Base-by-base conservation (phyloP, 1,140 invertebrate genomes). In the Macrocentrus cingulum region DNA sequence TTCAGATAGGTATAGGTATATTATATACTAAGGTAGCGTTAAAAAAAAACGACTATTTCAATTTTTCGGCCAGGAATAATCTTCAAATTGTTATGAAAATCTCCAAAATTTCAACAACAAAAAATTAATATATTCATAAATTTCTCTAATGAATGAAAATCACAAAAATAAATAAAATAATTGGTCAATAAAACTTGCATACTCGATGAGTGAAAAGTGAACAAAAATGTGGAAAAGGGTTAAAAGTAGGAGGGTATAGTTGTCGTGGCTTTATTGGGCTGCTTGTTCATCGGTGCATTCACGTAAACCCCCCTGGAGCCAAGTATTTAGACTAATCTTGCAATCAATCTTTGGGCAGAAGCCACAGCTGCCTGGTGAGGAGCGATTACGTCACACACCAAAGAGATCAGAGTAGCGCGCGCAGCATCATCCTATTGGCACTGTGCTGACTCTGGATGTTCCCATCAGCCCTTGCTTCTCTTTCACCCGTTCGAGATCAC, bases 271-370 rank as follows among this genome's bases (percentile, higher is more conserved):
- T 58, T 58, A 50, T 57, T 50, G 41, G 39, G 39, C 22, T 53
- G 23, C 20, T 49, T 32, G 5, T 37, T 20, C 48, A 22, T 20
- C 42, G 49, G 56, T 45, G 49, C 53, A 66, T 64, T 60, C 55
- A 61, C 37, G 58, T 50, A 52, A 56, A 59, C 34, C 51, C 45
- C 48, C 22, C 37, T 59, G 53, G 53, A 52, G 56, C 61, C 53
- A 53, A 61, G 58, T 65, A 65, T 60, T 65, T 64, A 59, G 61
- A 64, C 63, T 66, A 68, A 68, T 68, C 65, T 66, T 46, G 61
- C 61, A 65, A 68, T 66, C 65, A 64, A 68, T 68, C 66, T 68
- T 64, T 58, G 66, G 63, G 66, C 63, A 68, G 56, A 64, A 60
- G 65, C 61, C 64, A 66, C 65, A 68, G 64, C 63, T 65, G 63